Evolutionary conservation across 1,140 invertebrate genomes (phyloP), one percentile per base, ranked within the genome.

Genomic region (Anastrepha obliqua): DNA sequence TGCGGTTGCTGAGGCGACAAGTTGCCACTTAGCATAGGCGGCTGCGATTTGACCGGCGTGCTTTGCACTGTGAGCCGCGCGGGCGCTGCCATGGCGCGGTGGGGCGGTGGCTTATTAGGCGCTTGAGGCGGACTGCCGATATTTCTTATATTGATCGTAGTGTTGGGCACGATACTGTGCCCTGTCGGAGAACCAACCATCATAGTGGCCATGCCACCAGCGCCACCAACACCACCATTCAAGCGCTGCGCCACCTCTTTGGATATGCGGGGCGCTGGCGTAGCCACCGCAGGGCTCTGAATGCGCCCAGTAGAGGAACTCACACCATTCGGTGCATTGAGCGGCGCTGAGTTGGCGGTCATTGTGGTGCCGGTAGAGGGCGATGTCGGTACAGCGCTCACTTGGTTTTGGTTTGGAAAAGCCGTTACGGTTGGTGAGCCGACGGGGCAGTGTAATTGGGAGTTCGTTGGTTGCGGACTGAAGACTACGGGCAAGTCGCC

Each of bases 41-140:
- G 96, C 93, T 96, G 96, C 86, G 96, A 94, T 89, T 94, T 93
- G 39, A 95, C 94, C 13, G 94, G 94, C 29, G 94, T 94, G 88
- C 94, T 95, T 90, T 94, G 94, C 7, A 94, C 95, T 5, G 94
- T 95, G 65, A 94, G 92, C 7, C 90, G 90, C 20, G 91, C 91
- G 88, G 89, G 93, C 51, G 90, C 92, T 5, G 91, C 90, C 29
- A 92, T 89, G 29, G 93, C 88, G 7, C 92, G 86, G 85, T 93
- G 91, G 13, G 93, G 92, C 64, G 91, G 7, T 15, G 86, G 47
- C 15, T 88, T 88, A 55, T n/a, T 78, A n/a, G 64, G 44, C 39
- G 81, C 51, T 29, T 11, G 29, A 6, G 67, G 85, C 2, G 85
- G 29, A 20, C 86, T 87, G 29, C 39, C 62, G 4, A 60, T n/a